Conservation (phyloP, 2,113 vertebrate genomes). For the Neogobius melanostomus region DNA sequence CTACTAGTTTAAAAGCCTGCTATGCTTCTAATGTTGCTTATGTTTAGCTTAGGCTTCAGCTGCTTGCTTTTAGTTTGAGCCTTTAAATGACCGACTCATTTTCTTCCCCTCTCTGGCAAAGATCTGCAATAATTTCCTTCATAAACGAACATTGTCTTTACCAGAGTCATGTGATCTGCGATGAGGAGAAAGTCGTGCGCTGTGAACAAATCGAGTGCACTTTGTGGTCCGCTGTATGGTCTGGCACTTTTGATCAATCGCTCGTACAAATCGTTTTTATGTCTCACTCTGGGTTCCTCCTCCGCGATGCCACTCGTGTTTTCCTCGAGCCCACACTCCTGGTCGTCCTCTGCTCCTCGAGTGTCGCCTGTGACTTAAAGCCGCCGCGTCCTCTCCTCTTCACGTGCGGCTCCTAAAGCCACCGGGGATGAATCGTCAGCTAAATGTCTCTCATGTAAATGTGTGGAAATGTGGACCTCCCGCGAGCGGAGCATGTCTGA, state of each 20-base stretch:
- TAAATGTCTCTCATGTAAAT: conserved; percentile 47
- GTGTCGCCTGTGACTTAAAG: conserved; percentile 24
- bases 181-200: too few species aligned
- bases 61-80: too few species aligned
- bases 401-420: conserved; percentile 7
- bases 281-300: neutral
- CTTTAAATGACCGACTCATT: too few species aligned
- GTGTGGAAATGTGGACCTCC: conserved; percentile 33
- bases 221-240: too few species aligned
- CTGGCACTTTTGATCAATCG: neutral
- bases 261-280: neutral
- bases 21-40: too few species aligned
- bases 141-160: too few species aligned
- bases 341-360: conserved; percentile 7
- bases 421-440: conserved; percentile 30
- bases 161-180: too few species aligned
- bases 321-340: neutral
- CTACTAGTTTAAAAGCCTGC: too few species aligned
- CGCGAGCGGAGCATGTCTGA: conserved; percentile 21
- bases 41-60: too few species aligned
- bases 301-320: neutral
- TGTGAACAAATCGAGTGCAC: too few species aligned
- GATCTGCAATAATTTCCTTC: too few species aligned
- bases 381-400: neutral
- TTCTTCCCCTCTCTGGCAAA: too few species aligned